Evolutionary conservation across 2,888 invertebrate genomes (phyloP).

Genomic region (Pristionchus entomophagus): DNA sequence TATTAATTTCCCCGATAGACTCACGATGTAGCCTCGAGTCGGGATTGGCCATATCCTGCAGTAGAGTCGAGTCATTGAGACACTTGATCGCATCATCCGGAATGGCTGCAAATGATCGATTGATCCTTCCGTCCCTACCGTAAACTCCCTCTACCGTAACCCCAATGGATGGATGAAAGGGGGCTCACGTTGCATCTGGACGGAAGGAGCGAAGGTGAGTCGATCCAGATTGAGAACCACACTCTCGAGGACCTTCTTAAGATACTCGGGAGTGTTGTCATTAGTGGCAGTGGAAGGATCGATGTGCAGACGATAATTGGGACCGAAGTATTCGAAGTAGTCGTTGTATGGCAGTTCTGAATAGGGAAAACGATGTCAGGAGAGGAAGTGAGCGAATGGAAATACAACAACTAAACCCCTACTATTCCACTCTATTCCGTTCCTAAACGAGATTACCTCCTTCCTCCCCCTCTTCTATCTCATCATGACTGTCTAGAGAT

Average conservation of each 20-base stretch:
- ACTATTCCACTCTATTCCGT: no score
- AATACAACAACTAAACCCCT: background rate
- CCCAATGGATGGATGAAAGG: background rate
- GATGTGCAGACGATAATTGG: slow-evolving; percentile 72
- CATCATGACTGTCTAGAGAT: no score
- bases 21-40: slow-evolving; percentile 66
- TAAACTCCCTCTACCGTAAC: background rate
- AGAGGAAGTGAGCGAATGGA: no score
- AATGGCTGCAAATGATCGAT: slow-evolving; percentile 61
- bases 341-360: slow-evolving; percentile 74
- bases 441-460: no score
- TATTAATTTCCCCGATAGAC: no score
- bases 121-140: background rate
- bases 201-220: slow-evolving; percentile 68
- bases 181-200: slow-evolving; percentile 70
- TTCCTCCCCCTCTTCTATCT: no score
- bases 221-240: slow-evolving; percentile 68
- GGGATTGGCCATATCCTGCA: slow-evolving; percentile 68
- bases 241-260: slow-evolving; percentile 59
- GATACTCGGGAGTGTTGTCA: slow-evolving; percentile 64
- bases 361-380: background rate
- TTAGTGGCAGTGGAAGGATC: slow-evolving; percentile 69
- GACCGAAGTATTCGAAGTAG: slow-evolving; percentile 72
- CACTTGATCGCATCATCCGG: slow-evolving; percentile 63
- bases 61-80: slow-evolving; percentile 57